These are phyloP conservation scores for Brachionus manjavacas DNA, from an alignment of 1,140 invertebrate genomes.

Conservation along the genomic window DNA sequence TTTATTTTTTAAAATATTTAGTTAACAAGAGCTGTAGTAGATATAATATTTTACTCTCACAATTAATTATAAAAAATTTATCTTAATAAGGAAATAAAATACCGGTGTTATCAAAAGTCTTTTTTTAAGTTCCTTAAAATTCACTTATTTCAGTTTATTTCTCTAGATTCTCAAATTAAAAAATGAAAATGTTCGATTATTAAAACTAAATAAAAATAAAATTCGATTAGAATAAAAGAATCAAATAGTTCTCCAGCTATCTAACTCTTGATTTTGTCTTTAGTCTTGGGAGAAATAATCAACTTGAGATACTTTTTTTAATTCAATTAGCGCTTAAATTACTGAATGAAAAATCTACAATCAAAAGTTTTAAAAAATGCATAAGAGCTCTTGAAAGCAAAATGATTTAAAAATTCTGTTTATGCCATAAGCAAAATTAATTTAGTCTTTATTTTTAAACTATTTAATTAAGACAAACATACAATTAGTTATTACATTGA, in stretches of 20 bases:
- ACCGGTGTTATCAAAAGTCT: background rate
- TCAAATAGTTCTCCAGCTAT: background rate
- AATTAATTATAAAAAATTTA: background rate
- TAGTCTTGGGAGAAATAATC: background rate
- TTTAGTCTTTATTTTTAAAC: background rate
- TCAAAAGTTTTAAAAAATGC: background rate
- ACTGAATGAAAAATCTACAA: background rate
- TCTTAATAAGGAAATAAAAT: background rate
- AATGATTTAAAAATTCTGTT: background rate
- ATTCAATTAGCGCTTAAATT: background rate
- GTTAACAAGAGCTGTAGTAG: background rate
- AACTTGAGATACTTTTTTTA: background rate
- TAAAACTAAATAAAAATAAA: background rate
- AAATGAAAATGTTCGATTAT: background rate
- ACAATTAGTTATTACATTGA: slow-evolving; percentile 7
- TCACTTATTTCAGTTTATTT: no score
- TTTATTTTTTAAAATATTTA: no score
- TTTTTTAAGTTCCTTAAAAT: background rate
- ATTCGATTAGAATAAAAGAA: background rate
- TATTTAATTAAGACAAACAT: background rate
- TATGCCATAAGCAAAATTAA: background rate
- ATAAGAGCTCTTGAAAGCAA: background rate
- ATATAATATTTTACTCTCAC: no score
- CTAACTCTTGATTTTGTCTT: background rate
- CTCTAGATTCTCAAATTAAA: background rate